These are phyloP conservation scores for Chironomus tentans DNA, from an alignment of 2,888 invertebrate species.

Conservation along the genomic window DNA sequence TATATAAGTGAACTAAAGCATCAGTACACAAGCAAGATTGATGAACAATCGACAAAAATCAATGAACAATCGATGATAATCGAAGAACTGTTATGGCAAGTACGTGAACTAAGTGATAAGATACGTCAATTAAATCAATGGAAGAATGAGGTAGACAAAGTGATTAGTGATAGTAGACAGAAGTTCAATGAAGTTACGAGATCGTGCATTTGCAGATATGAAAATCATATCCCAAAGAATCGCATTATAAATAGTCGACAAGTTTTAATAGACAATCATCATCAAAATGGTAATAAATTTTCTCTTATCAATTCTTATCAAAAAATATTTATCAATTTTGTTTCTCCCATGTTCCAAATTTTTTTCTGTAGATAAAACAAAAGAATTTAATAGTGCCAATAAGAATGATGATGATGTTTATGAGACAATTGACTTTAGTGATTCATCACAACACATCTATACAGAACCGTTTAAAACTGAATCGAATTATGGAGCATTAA, in stretches of 20 bases:
- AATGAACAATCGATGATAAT: constrained; percentile 18
- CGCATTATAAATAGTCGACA: constrained; percentile 1
- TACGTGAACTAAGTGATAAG: constrained; percentile 21
- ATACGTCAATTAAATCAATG: constrained; percentile 19
- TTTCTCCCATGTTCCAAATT: background rate
- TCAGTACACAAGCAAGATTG: constrained; percentile 8
- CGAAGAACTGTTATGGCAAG: constrained; percentile 20
- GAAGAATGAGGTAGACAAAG: background rate
- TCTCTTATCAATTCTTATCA: too few species aligned
- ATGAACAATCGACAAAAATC: constrained; percentile 21
- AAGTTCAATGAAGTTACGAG: background rate
- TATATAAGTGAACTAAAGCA: constrained; percentile 19
- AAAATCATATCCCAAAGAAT: constrained; percentile 19
- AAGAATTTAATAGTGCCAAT: background rate
- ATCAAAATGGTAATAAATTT: background rate
- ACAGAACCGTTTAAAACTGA: constrained; percentile 11
- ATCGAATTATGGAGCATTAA: background rate
- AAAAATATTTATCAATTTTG: background rate
- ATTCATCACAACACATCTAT: constrained; percentile 12
- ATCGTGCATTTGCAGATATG: constrained; percentile 11
- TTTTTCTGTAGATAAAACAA: background rate
- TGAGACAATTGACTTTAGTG: constrained; percentile 21
- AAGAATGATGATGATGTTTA: constrained; percentile 11
- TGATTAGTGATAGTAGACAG: background rate
- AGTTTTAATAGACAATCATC: background rate